A percentile compares a stretch with the other conserved stretches of the same genome.
Evolutionary conservation across 1,140 invertebrate genomes (phyloP).

Genomic region (Bombus huntii): DNA sequence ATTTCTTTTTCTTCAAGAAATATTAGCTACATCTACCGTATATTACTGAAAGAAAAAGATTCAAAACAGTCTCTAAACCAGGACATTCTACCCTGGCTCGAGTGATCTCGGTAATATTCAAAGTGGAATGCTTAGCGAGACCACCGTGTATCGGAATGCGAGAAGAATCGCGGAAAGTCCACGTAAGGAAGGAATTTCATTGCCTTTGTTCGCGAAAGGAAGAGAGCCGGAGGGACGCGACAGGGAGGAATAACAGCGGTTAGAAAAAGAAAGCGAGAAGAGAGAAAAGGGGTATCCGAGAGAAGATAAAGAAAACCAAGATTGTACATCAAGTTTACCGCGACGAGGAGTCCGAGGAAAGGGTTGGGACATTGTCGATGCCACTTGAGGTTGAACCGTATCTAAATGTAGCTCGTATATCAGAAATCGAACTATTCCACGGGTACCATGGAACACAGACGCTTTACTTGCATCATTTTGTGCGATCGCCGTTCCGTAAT

Average conservation of each 20-base stretch:
- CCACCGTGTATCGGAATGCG: conserved; percentile 30
- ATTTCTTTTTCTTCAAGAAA: too few relatives aligned
- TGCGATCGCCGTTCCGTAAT: conserved; percentile 40
- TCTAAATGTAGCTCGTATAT: conserved; percentile 69
- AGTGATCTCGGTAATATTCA: neutral
- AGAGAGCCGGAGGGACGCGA: neutral
- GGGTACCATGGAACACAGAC: conserved; percentile 11
- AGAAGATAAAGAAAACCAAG: conserved; percentile 18
- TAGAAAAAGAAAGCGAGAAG: neutral
- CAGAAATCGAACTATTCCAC: conserved; percentile 65
- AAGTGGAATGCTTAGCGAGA: neutral
- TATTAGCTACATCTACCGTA: too few relatives aligned
- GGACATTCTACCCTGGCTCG: neutral
- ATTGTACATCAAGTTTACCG: conserved; percentile 65
- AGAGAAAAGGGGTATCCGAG: too few relatives aligned
- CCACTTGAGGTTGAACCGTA: conserved; percentile 62
- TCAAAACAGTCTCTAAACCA: neutral
- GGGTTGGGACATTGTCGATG: conserved; percentile 45
- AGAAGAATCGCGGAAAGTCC: conserved; percentile 33
- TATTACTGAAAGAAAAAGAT: neutral
- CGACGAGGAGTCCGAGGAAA: conserved; percentile 3
- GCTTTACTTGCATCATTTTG: conserved; percentile 62
- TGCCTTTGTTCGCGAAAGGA: conserved; percentile 59
- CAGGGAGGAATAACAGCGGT: conserved; percentile 7
- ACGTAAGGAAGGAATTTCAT: conserved; percentile 59